Conservation (phyloP, 2,888 invertebrate species). For the Tetheella fluctuosa region DNA sequence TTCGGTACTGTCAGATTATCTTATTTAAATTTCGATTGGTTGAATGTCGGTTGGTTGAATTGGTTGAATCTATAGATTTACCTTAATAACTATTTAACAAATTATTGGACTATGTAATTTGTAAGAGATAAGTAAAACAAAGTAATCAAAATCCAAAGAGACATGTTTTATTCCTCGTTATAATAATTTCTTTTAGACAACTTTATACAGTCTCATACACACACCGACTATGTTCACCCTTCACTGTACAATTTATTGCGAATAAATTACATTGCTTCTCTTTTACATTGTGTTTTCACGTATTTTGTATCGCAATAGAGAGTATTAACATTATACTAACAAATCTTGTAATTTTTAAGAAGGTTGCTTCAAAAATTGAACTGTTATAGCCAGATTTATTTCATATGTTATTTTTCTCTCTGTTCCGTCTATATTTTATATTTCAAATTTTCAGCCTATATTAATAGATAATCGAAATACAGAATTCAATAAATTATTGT, state of each 20-base stretch:
- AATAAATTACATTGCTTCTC: constrained; percentile 77
- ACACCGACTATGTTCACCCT: constrained; percentile 58
- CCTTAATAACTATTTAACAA: too few relatives aligned
- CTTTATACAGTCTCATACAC: constrained; percentile 67
- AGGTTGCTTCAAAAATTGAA: not conserved
- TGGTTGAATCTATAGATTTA: too few relatives aligned
- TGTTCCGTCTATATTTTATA: not conserved
- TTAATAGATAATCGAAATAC: not conserved
- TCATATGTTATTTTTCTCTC: not conserved
- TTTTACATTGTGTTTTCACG: constrained; percentile 13
- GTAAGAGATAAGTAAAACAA: constrained; percentile 45
- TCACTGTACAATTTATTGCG: constrained; percentile 77
- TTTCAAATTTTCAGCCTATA: not conserved
- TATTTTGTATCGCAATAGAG: not conserved
- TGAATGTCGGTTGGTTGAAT: too few relatives aligned
- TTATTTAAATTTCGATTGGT: too few relatives aligned
- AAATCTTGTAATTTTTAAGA: not conserved
- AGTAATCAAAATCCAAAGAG: constrained; percentile 66
- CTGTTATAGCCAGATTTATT: too few relatives aligned
- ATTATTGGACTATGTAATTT: too few relatives aligned
- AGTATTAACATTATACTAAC: not conserved
- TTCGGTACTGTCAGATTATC: too few relatives aligned
- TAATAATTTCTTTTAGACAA: constrained; percentile 60
- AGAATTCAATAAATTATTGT: not conserved
- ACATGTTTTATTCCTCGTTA: constrained; percentile 77